These are phyloP conservation scores for Limenitis arthemis DNA, from an alignment of 2,888 invertebrate species.

Conservation along the genomic window DNA sequence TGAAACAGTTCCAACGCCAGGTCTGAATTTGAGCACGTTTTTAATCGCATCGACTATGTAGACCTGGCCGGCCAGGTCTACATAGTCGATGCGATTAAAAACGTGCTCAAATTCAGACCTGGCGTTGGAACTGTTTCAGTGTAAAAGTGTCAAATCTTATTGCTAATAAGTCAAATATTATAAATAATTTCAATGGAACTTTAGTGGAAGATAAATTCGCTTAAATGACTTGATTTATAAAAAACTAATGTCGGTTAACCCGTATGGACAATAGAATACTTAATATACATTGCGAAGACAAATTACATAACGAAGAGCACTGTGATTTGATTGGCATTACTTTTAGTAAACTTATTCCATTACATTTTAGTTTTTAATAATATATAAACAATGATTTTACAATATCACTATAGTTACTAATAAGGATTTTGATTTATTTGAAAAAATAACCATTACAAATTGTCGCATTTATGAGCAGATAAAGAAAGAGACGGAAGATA, in stretches of 20 bases:
- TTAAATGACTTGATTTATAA: conserved; percentile 38
- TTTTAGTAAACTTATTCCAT: not conserved
- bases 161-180: conserved; percentile 13
- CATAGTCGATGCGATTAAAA: too few relatives aligned
- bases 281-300: conserved; percentile 44
- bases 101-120: not conserved
- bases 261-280: conserved; percentile 37
- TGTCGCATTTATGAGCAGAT: too few relatives aligned
- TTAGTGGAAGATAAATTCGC: conserved; percentile 32
- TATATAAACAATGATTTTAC: too few relatives aligned
- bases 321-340: conserved; percentile 3
- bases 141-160: conserved; percentile 7
- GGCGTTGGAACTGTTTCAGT: not conserved
- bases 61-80: too few relatives aligned
- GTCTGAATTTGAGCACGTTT: not conserved
- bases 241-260: conserved; percentile 36
- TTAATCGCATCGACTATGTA: too few relatives aligned
- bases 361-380: too few relatives aligned
- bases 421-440: too few relatives aligned
- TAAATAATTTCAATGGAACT: conserved; percentile 23
- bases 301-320: conserved; percentile 33
- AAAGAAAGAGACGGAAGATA: too few relatives aligned
- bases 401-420: too few relatives aligned
- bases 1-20: not conserved
- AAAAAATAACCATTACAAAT: too few relatives aligned